These are phyloP conservation scores for Zapus hudsonius DNA, from an alignment of 2,113 vertebrate species.

Conservation along the genomic window DNA sequence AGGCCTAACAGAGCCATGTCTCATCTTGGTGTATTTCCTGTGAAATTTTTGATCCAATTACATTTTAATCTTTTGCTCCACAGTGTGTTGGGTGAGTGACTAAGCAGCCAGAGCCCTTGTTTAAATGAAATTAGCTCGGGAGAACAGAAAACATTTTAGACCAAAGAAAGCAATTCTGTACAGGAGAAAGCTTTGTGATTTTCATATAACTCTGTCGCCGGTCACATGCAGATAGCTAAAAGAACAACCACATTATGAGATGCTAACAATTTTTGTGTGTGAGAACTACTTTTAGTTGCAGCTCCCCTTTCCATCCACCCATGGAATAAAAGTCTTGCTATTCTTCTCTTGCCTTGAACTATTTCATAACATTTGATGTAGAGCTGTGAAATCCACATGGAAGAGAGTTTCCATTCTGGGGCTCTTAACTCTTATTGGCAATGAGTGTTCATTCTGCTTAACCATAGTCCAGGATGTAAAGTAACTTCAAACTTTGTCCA, in stretches of 20 bases:
- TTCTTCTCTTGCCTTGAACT: background rate
- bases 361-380: slow-evolving; percentile 21
- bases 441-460: background rate
- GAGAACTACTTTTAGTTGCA: slow-evolving; percentile 37
- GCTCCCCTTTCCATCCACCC: background rate
- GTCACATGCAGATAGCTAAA: slow-evolving; percentile 14
- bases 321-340: slow-evolving; percentile 28
- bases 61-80: slow-evolving; percentile 52
- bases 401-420: background rate
- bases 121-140: background rate
- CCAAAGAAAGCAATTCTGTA: background rate
- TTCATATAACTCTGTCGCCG: background rate
- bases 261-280: slow-evolving; percentile 12
- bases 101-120: background rate
- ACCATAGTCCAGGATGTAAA: background rate
- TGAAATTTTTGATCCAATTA: slow-evolving; percentile 65
- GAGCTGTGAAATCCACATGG: background rate
- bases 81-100: background rate
- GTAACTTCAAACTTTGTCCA: background rate
- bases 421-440: background rate
- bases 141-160: slow-evolving; percentile 49
- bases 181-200: background rate
- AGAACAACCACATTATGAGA: slow-evolving; percentile 26
- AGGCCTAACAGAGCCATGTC: slow-evolving; percentile 34
- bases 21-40: slow-evolving; percentile 64